Percentiles rank a stretch among this genome's conserved stretches.
Evolutionary conservation across 2,888 invertebrate genomes (phyloP).

Genomic region (Agrotis segetum): DNA sequence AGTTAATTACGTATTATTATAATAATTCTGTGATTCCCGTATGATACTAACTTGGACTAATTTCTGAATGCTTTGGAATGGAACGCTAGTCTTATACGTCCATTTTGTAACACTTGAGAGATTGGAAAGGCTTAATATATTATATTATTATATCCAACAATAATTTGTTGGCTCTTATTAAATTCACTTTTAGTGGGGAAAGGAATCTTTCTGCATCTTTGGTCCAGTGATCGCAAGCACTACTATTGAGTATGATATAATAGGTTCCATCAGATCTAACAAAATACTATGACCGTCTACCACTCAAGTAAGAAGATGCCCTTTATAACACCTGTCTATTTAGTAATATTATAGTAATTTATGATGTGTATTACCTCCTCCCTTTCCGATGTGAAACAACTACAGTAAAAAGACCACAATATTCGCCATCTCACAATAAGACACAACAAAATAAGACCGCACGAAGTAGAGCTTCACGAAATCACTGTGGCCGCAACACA

Average conservation of each 20-base stretch:
- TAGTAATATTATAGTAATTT: background rate
- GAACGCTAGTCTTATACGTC: background rate
- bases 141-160: too few species aligned
- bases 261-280: too few species aligned
- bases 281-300: too few species aligned
- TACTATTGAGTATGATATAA: too few species aligned
- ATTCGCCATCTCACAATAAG: slow-evolving; percentile 8
- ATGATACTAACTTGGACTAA: slow-evolving; percentile 21
- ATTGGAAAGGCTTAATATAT: slow-evolving; percentile 23
- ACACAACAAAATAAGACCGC: slow-evolving; percentile 4
- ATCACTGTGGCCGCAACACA: slow-evolving; percentile 27
- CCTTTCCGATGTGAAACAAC: background rate
- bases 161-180: too few species aligned
- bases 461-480: slow-evolving; percentile 23
- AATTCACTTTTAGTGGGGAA: too few species aligned
- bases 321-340: background rate
- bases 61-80: slow-evolving; percentile 6
- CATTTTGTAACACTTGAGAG: slow-evolving; percentile 11
- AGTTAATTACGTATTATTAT: slow-evolving; percentile 47
- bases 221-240: too few species aligned
- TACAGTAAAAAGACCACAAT: slow-evolving; percentile 33
- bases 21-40: slow-evolving; percentile 48
- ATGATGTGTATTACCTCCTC: slow-evolving; percentile 24
- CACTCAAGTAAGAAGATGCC: background rate
- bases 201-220: too few species aligned